Base-by-base conservation (phyloP, 2,113 vertebrate species). In the Cyrtonyx montezumae region DNA sequence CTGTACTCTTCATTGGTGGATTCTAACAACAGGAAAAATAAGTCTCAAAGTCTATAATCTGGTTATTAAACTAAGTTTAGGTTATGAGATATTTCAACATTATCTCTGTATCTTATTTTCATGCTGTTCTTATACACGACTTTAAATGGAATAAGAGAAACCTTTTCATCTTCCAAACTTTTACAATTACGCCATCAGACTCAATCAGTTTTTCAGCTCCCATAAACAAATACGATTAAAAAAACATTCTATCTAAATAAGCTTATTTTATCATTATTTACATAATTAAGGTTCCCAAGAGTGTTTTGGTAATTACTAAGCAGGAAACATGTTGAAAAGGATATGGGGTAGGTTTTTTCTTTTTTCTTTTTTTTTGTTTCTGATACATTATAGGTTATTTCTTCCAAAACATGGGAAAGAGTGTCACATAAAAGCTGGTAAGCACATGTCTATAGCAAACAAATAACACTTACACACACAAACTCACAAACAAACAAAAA, bases 221-320 rank as follows among this genome's bases (percentile, higher is more conserved):
- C 53, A 6, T 36, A 81, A 59, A 53, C 3, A 84, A 55, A 53
- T 43, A 25, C 0, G 4, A 74, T 2, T 8, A 40, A 26, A 45
- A 67, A 48, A 70, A 53, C 3, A 22, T 22, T 59, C 37, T 58
- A 86, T 69, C 0, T 26, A 69, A 53, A 65, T 37, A n/a, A 80
- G 16, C 18, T 68, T 77, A 55, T 70, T 36, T 76, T 59, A 79
- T 58, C 45, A 79, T 89, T 91, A 89, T 89, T 94, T 92, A 82
- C 48, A 58, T 11, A 67, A 25, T 22, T 63, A 82, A 69, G 71
- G 45, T 34, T 91, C 81, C 67, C 75, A 79, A 73, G 58, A 87
- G 22, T 16, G 8, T 28, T 88, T 76, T 45, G 43, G 19, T 48
- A 92, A 84, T 91, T 90, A 95, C 93, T 88, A 89, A 80, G 69